phyloP scores from a whole-genome alignment of 2,888 invertebrate genomes.

The Dryococelus australis region DNA sequence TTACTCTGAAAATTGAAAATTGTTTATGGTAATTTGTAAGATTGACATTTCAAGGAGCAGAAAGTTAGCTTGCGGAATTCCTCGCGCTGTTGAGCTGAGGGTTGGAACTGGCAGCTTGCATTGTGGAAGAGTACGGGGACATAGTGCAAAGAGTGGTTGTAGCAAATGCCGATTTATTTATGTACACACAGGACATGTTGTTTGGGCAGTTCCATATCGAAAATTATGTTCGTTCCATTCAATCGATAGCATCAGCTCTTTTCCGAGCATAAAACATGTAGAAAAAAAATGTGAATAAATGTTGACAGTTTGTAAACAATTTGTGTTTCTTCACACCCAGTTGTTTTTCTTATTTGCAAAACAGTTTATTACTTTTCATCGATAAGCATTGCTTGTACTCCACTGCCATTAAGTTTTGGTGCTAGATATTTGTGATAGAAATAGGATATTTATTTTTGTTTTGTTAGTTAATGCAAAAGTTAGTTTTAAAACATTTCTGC shows the following conservation, averaged over 20 bases:
- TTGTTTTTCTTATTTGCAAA: background rate
- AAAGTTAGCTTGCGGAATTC: background rate
- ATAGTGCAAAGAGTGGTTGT: background rate
- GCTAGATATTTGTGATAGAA: slow-evolving; percentile 3
- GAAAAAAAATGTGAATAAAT: background rate
- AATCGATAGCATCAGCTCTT: background rate
- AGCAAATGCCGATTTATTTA: background rate
- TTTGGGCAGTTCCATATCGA: background rate
- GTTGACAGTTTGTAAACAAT: background rate
- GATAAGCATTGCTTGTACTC: background rate
- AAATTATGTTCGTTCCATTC: background rate
- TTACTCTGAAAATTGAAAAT: too few relatives aligned
- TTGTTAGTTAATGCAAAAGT: background rate
- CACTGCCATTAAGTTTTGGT: background rate
- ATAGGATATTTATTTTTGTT: slow-evolving; percentile 6
- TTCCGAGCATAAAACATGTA: background rate
- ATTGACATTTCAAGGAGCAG: background rate
- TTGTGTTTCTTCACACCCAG: background rate
- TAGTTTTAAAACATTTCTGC: background rate
- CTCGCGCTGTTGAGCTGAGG: background rate
- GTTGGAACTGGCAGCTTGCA: background rate
- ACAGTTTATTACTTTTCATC: background rate
- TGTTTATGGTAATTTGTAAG: too few relatives aligned
- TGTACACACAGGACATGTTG: background rate
- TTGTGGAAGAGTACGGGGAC: background rate